Evolutionary conservation across 2,888 invertebrate species (phyloP), one percentile per base, ranked within the genome.

Genomic region (Diarsia mendica): DNA sequence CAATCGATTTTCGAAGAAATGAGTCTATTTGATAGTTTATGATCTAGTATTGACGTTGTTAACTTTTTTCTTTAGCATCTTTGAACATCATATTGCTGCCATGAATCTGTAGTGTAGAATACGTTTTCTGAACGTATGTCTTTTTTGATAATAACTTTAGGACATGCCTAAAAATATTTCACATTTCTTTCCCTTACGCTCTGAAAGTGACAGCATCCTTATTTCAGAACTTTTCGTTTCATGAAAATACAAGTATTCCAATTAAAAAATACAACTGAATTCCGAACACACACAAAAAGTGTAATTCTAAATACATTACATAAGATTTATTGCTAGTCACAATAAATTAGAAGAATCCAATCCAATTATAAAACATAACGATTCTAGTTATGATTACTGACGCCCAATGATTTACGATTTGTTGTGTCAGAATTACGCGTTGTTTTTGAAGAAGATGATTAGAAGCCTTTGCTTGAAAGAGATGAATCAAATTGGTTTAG

Each of bases 321-420:
- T 58, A 74, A 39, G 64, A 78, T 48, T 58, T 67, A 64, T 58
- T 33, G 33, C 58, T 61, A 72, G 60, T 68, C 33, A 69, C n/a
- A 72, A 70, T 60, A 74, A 74, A 82, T 79, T 70, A 68, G 72
- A 66, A 71, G 63, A 69, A 75, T 39, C 55, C 64, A 74, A 75
- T 63, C 64, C 75, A 82, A 84, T 84, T 79, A 83, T 58, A n/a
- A 65, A 79, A 72, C 46, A 73, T 69, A 83, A 83, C 74, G 66
- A 84, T 76, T 79, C 69, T 55, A 48, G 69, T 82, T 76, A 72
- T 74, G 84, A 83, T 71, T 78, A 67, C 73, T 79, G 77, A 81
- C 60, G 75, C 61, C 63, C 46, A 58, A 63, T 82, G 73, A 84
- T 84, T 84, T 76, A 84, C 48, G 72, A 69, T 53, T 58, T 51